These are phyloP conservation scores for Columbina picui DNA, from an alignment of 2,113 vertebrate species.

Conservation along the genomic window DNA sequence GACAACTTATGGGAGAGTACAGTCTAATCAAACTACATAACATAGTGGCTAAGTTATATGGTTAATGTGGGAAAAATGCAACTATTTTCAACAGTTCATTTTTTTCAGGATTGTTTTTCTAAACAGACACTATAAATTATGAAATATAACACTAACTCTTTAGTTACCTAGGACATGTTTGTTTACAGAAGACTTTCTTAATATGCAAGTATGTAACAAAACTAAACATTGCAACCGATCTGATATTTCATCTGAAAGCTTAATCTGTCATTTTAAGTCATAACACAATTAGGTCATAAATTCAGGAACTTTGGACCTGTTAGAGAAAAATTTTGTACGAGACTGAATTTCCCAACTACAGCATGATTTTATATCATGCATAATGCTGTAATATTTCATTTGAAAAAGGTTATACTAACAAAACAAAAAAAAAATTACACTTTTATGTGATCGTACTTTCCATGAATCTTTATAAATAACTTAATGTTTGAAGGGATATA, in stretches of 20 bases:
- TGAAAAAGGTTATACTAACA: not conserved
- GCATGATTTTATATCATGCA: not conserved
- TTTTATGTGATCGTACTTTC: not conserved
- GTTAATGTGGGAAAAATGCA: not conserved
- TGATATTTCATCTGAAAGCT: not conserved
- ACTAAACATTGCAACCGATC: not conserved
- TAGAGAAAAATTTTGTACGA: not conserved
- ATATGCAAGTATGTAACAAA: not conserved
- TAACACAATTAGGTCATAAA: not conserved
- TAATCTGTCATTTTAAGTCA: not conserved
- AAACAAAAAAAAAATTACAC: not conserved
- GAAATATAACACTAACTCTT: not conserved
- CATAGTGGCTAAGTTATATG: not conserved
- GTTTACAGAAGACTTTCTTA: not conserved
- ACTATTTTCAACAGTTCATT: not conserved
- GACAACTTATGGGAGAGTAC: rapidly evolving
- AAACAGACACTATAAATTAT: not conserved
- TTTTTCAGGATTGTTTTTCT: not conserved
- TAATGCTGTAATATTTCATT: not conserved
- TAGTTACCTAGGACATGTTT: not conserved
- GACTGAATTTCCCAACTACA: not conserved
- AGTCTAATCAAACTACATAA: not conserved
- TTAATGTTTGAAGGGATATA: not conserved
- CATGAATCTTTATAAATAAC: not conserved
- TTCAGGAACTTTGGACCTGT: not conserved